Evolutionary conservation across 2,113 vertebrate species (phyloP).

Genomic region (Ibidorhyncha struthersii): DNA sequence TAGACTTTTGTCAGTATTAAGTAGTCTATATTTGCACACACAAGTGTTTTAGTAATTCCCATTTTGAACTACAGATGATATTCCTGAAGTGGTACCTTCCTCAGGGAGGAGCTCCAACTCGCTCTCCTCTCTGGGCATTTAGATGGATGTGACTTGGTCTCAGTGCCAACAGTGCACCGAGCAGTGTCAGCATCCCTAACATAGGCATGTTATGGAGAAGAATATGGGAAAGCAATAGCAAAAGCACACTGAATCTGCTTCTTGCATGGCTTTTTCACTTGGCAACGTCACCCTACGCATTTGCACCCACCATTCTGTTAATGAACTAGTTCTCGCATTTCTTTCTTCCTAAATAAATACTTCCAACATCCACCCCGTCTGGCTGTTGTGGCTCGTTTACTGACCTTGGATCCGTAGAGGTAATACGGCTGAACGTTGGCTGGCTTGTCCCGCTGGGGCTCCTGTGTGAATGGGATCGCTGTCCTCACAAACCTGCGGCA

Average conservation of each 20-base stretch:
- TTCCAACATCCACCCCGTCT: background rate
- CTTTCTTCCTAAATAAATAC: background rate
- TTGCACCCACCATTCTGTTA: background rate
- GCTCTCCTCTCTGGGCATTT: background rate
- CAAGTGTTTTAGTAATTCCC: background rate
- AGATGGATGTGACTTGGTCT: background rate
- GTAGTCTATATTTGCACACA: background rate
- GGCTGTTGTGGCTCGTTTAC: conserved; percentile 29
- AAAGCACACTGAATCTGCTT: background rate
- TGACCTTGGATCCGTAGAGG: conserved; percentile 97
- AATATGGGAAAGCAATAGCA: background rate
- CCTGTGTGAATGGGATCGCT: conserved; percentile 97
- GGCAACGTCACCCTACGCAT: background rate
- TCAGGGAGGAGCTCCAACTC: background rate
- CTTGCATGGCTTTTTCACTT: background rate
- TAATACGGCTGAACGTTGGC: conserved; percentile 99
- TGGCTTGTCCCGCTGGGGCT: conserved; percentile 97
- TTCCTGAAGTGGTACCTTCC: background rate
- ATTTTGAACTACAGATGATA: background rate
- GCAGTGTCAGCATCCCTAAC: background rate
- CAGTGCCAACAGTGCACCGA: background rate
- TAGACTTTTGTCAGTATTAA: background rate
- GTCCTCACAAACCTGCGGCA: conserved; percentile 92
- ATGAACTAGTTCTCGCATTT: background rate
- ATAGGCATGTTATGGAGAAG: background rate